Conservation (phyloP, 2,113 vertebrate genomes). For the Pygoscelis adeliae region DNA sequence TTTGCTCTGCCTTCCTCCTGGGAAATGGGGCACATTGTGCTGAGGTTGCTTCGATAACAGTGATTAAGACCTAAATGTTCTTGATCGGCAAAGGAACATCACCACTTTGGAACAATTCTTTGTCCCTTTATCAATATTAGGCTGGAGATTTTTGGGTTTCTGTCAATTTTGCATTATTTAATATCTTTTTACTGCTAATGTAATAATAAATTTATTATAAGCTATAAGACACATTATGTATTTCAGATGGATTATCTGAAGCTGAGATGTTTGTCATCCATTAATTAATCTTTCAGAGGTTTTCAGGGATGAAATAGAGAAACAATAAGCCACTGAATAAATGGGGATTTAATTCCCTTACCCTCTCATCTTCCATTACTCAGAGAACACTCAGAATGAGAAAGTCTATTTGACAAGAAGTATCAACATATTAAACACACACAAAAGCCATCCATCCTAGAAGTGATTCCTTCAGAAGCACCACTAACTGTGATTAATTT, state of each 20-base stretch:
- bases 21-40: accelerated
- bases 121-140: neutral
- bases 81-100: accelerated
- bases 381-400: neutral
- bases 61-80: neutral
- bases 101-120: neutral
- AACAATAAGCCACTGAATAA: slow-evolving; percentile 30
- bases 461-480: neutral
- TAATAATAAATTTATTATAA: neutral
- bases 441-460: neutral
- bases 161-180: neutral
- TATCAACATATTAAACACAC: slow-evolving; percentile 29
- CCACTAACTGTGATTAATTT: slow-evolving; percentile 13
- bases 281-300: slow-evolving; percentile 6
- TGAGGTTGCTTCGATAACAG: accelerated
- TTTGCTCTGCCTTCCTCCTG: neutral
- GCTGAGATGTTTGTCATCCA: neutral
- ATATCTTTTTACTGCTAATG: neutral
- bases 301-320: slow-evolving; percentile 22
- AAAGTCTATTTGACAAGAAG: neutral
- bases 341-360: slow-evolving; percentile 28
- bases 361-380: slow-evolving; percentile 25
- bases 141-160: neutral
- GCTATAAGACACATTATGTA: neutral
- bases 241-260: neutral